These are phyloP conservation scores for Microtus richardsoni DNA, from an alignment of 2,113 vertebrate genomes.

Conservation along the genomic window DNA sequence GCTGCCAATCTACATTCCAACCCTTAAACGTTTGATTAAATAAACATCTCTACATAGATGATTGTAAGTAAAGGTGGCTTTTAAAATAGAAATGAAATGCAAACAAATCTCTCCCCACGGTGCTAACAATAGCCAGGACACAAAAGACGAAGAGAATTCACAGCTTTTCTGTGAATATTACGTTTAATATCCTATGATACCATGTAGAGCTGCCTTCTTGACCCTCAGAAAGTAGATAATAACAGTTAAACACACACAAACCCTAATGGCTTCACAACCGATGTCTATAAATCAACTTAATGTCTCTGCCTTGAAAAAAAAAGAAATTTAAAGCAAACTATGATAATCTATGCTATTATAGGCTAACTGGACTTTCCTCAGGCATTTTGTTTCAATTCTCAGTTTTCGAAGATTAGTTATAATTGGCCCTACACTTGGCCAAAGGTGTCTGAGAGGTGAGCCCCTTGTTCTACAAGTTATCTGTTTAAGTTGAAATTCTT, in stretches of 20 bases:
- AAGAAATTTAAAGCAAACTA: conserved; percentile 32
- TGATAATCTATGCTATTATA: not conserved
- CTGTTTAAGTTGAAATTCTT: not conserved
- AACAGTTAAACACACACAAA: not conserved
- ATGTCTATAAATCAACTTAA: not conserved
- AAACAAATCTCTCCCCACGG: not conserved
- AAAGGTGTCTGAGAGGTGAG: not conserved
- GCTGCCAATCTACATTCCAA: too few relatives aligned
- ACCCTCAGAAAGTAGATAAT: not conserved
- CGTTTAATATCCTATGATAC: not conserved
- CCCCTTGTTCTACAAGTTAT: accelerated
- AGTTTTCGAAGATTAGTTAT: not conserved
- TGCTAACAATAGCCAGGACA: not conserved
- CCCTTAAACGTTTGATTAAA: not conserved
- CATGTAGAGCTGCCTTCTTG: not conserved
- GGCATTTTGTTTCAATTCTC: not conserved
- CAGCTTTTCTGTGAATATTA: not conserved
- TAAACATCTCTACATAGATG: not conserved
- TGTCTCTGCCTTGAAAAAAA: not conserved
- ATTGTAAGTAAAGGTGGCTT: not conserved
- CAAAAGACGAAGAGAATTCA: accelerated
- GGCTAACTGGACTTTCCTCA: conserved; percentile 52
- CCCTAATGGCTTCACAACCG: not conserved
- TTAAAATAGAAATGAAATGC: not conserved
- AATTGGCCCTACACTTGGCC: not conserved